Evolutionary conservation across 2,888 invertebrate genomes (phyloP), one percentile per base, ranked within the genome.

Genomic region (Phlogophora meticulosa): DNA sequence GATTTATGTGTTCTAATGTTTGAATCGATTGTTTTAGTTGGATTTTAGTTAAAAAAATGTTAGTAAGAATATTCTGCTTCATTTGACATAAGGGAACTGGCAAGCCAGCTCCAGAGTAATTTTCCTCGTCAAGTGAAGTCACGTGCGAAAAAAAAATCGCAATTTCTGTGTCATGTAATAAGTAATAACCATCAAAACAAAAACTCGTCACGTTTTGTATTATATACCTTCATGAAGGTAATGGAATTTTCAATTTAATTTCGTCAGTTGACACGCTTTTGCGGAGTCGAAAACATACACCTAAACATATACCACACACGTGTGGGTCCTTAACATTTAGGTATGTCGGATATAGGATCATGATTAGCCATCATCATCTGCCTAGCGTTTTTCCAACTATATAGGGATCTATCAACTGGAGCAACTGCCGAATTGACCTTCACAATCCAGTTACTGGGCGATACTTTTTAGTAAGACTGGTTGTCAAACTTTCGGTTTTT

Each of bases 201-300:
- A 79, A 75, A 79, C 80, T 75, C 80, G 76, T 76, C 76, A 79
- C 76, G 79, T 67, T 75, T 75, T 79, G 55, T 62, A 79, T 76
- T 57, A 75, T 60, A 38, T 52, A 32, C 55, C 53, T 74, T 58
- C 68, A 17, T 62, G 34, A 34, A 76, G 58, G 62, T 79, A 79
- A 76, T 76, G 62, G 80, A 76, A 76, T 76, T 75, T 79, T 79
- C 76, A 76, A 76, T 76, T 79, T 79, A 11, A 53, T 62, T 49
- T 62, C 45, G 49, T 48, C 61, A 48, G 51, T 52, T 75, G 56
- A 79, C 49, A 59, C 46, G 36, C 28, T 55, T 78, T 58, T 51
- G 32, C 10, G 22, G 22, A 42, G 59, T 13, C 4, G 7, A 61
- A 65, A 66, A 68, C 11, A 24, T 38, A 28, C 13, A 51, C 4